These are phyloP conservation scores for Lonchura striata DNA, from an alignment of 2,113 vertebrate species.

Conservation along the genomic window DNA sequence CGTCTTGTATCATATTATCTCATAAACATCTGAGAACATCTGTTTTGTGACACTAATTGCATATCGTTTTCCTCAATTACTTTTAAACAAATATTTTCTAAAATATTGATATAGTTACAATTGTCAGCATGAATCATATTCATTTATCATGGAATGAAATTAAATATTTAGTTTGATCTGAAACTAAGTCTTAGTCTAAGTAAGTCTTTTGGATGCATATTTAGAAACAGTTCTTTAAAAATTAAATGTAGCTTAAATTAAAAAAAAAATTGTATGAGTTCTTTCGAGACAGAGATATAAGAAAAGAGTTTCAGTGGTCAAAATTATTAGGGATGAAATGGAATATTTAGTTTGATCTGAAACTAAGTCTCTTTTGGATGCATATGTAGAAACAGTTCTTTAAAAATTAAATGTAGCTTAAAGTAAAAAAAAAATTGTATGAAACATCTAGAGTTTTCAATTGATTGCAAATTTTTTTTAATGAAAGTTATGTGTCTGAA, in stretches of 20 bases:
- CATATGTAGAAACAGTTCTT: background rate
- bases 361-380: background rate
- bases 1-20: too few species aligned
- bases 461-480: background rate
- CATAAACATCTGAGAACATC: too few species aligned
- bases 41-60: too few species aligned
- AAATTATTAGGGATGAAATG: background rate
- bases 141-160: background rate
- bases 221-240: background rate
- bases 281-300: too few species aligned
- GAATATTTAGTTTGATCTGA: background rate
- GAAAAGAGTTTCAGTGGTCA: background rate
- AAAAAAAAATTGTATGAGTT: fast-evolving
- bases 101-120: too few species aligned
- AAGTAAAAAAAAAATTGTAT: background rate
- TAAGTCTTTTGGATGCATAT: background rate
- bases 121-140: too few species aligned
- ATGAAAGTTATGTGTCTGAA: background rate
- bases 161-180: background rate
- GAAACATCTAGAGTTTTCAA: background rate
- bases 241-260: background rate
- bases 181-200: too few species aligned
- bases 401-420: background rate
- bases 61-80: too few species aligned
- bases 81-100: too few species aligned